Evolutionary conservation across 2,797 vertebrate species (phyloP), one percentile per base, ranked within the genome.

Genomic region (Hyperoplus lanceolatus): DNA sequence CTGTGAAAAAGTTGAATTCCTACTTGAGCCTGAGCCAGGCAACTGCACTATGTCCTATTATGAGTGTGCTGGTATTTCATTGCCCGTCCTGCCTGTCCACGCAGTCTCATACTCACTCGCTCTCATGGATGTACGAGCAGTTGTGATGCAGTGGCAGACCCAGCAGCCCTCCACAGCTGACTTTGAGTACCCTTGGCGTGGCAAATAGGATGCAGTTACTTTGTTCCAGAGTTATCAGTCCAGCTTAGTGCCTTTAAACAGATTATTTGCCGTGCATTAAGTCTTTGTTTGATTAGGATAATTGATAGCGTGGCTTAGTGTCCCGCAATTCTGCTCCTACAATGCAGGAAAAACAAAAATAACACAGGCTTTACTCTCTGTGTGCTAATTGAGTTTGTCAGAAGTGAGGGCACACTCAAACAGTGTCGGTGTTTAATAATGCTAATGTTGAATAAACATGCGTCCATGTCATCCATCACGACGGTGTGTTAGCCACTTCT

Each of bases 261-360:
- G 92, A 91, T 91, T 82, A 89, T 91, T 91, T 89, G 84, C 86
- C 80, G 65, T 84, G 87, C 78, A 76, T 90, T 83, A 79, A 84
- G 83, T 82, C 81, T 79, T 89, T 91, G 89, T 92, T 93, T 94
- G 91, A 92, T 93, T 87, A 91, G 85, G 90, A 87, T 93, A 93
- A 93, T 92, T 95, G 91, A 93, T 91, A 87, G 85, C 41, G n/a
- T n/a, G 68, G 83, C 82, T 92, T 84, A 81, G 77, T 42, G 59
- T 75, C 14, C 73, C 18, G 3, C 59, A 56, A 15, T 68, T 83
- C 75, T 83, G 75, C 68, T 71, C 63, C 42, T 61, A 72, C 69
- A 83, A 57, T 48, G 57, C 70, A 9, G 39, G 15, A 65, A 50
- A 48, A 43, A 71, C 38, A 3, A 58, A 41, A 68, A 38, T 15